phyloP scores from a whole-genome alignment of 2,113 vertebrate species.

The Dicaeum eximium region DNA sequence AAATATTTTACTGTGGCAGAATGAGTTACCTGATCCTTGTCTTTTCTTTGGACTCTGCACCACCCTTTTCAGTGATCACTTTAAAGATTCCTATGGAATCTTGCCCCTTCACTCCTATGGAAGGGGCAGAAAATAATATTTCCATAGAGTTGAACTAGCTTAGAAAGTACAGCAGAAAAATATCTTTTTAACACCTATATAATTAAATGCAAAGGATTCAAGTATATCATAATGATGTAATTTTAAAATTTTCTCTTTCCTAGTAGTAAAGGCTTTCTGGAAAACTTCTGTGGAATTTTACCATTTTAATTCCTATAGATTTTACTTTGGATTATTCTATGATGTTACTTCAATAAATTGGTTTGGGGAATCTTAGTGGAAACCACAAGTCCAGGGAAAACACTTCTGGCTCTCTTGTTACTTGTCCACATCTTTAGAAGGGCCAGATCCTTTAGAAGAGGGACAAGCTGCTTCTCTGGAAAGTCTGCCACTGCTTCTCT shows the following conservation, averaged over 20 bases:
- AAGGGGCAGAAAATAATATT: background rate
- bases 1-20: background rate
- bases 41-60: background rate
- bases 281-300: background rate
- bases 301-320: background rate
- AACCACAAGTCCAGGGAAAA: background rate
- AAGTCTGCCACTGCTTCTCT: background rate
- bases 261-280: background rate
- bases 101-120: background rate
- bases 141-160: background rate
- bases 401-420: background rate
- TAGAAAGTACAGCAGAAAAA: background rate
- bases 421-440: background rate
- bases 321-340: background rate
- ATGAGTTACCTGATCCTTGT: background rate
- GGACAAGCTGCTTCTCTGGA: background rate
- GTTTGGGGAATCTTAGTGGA: background rate
- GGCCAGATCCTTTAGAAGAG: background rate
- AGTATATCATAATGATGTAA: background rate
- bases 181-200: background rate
- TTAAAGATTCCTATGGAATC: too few species aligned
- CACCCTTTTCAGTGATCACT: background rate
- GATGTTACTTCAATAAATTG: background rate
- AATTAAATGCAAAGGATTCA: background rate
- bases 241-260: background rate